Evolutionary conservation across 1,140 invertebrate genomes (phyloP).

Genomic region (Apis laboriosa): DNA sequence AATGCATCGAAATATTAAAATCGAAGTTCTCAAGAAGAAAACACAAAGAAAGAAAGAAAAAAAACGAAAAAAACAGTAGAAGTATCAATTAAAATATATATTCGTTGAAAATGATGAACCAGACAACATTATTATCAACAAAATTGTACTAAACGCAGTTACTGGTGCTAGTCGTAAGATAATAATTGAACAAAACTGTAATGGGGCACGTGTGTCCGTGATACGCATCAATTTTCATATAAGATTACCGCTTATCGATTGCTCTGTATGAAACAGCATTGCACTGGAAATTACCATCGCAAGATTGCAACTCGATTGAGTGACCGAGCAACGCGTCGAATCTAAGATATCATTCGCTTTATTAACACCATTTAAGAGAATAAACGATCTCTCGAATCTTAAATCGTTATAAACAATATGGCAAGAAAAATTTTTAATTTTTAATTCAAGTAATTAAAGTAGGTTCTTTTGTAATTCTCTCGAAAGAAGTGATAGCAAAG

Average conservation of each 20-base stretch:
- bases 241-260: slow-evolving; percentile 2
- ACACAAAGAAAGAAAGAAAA: not conserved
- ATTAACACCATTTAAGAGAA: not conserved
- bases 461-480: too few species aligned
- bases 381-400: not conserved
- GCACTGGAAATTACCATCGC: not conserved
- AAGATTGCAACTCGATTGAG: not conserved
- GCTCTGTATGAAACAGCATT: not conserved
- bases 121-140: not conserved
- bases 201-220: not conserved
- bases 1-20: not conserved
- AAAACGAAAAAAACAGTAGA: not conserved
- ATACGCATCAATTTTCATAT: not conserved
- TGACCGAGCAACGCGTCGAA: not conserved
- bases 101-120: too few species aligned
- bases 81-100: too few species aligned
- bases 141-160: not conserved
- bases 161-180: not conserved
- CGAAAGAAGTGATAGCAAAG: too few species aligned
- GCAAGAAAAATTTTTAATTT: too few species aligned
- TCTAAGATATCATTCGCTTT: not conserved
- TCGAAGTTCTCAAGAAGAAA: not conserved
- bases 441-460: too few species aligned
- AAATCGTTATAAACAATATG: not conserved
- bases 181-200: not conserved